Evolutionary conservation across 2,888 invertebrate genomes (phyloP).

Genomic region (Beris chalybata): DNA sequence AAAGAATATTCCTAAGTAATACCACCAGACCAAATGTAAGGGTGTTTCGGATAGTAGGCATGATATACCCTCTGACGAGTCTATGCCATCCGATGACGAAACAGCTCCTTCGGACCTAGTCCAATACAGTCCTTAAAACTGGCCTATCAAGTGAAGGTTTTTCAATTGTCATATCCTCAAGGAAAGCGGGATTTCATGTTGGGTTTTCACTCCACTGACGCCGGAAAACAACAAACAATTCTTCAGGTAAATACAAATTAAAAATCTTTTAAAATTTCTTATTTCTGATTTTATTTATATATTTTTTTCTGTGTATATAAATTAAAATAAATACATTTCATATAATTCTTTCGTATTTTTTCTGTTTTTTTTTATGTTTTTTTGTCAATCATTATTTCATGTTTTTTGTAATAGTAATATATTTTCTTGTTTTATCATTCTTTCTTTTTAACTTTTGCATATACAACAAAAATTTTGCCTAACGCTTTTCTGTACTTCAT

Average conservation of each 20-base stretch:
- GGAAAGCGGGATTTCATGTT: too few species aligned
- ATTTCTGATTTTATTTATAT: constrained; percentile 50
- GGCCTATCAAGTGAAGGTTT: too few species aligned
- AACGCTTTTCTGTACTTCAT: constrained; percentile 6
- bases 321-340: constrained; percentile 56
- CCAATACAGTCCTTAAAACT: too few species aligned
- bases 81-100: too few species aligned
- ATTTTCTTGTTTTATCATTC: constrained; percentile 13
- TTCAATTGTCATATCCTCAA: too few species aligned
- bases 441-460: constrained; percentile 27
- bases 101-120: too few species aligned
- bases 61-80: too few species aligned
- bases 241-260: background rate
- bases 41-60: too few species aligned
- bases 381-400: constrained; percentile 39
- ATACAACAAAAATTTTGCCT: constrained; percentile 30
- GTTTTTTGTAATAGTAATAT: constrained; percentile 22
- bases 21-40: too few species aligned
- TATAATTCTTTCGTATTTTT: constrained; percentile 44
- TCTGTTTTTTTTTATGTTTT: constrained; percentile 42
- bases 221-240: too few species aligned
- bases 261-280: constrained; percentile 20
- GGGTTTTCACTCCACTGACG: too few species aligned
- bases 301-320: constrained; percentile 55
- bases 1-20: too few species aligned